Percentiles rank a stretch among this genome's conserved stretches.
These are phyloP conservation scores for Synodontis membranacea DNA, from an alignment of 2,113 vertebrate genomes.

Conservation along the genomic window DNA sequence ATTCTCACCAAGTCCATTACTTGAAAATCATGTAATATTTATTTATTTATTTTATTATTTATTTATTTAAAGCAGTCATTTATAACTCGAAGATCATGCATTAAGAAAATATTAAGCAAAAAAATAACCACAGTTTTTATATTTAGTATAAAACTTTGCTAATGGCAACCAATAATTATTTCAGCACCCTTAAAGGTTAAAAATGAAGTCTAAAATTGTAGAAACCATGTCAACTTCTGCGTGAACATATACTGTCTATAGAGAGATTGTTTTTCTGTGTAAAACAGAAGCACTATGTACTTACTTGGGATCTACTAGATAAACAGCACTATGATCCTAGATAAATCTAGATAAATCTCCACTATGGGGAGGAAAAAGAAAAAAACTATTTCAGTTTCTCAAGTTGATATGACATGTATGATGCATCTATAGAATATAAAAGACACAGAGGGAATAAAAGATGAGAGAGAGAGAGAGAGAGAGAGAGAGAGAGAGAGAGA, in stretches of 20 bases:
- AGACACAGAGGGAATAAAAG: conserved; percentile 13
- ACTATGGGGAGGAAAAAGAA: not conserved
- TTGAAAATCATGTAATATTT: not conserved
- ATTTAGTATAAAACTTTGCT: not conserved
- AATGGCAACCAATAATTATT: not conserved
- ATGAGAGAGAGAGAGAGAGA: not conserved
- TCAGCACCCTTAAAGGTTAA: not conserved
- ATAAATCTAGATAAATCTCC: too few species aligned
- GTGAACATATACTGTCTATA: too few species aligned
- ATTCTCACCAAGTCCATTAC: not conserved
- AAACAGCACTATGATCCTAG: not conserved
- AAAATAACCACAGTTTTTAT: not conserved
- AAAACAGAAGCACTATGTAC: not conserved
- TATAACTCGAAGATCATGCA: not conserved
- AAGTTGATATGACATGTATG: conserved; percentile 48
- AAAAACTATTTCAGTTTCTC: conserved; percentile 29
- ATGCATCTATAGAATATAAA: conserved; percentile 54
- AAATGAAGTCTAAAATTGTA: not conserved
- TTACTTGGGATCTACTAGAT: not conserved
- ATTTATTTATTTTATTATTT: not conserved
- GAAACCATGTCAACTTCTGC: not conserved
- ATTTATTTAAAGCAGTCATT: not conserved
- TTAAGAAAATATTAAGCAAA: not conserved
- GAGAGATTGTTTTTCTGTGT: not conserved
- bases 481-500: not conserved